Evolutionary conservation across 1,140 invertebrate species (phyloP), one percentile per base, ranked within the genome.

Genomic region (Platorchestia sp.): DNA sequence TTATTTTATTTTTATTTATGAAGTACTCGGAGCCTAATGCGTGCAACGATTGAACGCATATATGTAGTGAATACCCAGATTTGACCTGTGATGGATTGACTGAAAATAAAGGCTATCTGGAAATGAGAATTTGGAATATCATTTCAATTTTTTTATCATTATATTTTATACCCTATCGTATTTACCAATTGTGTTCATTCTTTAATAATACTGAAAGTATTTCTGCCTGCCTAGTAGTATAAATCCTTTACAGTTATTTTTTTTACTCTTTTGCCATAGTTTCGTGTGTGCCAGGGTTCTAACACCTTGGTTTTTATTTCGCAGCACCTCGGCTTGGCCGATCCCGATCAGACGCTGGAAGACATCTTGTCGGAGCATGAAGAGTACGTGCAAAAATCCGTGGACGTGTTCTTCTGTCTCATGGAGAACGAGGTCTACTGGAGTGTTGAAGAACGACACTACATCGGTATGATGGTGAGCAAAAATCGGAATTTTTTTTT

Each of bases 381-480:
- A 45, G 91, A 93, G 19, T 93, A 93, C 40, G 43, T 93, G 0
- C 91, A 93, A 44, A 45, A 47, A n/a, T 93, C 91, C n/a, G 45
- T 93, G 3, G 45, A 93, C 36, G 91, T 93, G 6, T 93, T 93
- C 45, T 93, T 42, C 45, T 40, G 44, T n/a, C 91, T 93, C 45
- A 93, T 93, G 91, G 91, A 93, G 45, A 93, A 93, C 45, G 91
- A 93, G 40, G 91, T 45, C 10, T 93, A 45, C 45, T 93, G 91
- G 91, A 45, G 91, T 16, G 91, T 44, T 45, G 91, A 93, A 44
- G 91, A 93, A 44, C 91, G 91, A 47, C 91, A 93, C 36, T 93
- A 93, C 45, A 93, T 93, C 45, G 91, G 91, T 40, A 93, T 93
- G 36, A 93, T 93, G 91, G 91, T 93, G 43, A 44, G 91, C 47